Evolutionary conservation across 2,888 invertebrate species (phyloP).

Genomic region (Biston betularia): DNA sequence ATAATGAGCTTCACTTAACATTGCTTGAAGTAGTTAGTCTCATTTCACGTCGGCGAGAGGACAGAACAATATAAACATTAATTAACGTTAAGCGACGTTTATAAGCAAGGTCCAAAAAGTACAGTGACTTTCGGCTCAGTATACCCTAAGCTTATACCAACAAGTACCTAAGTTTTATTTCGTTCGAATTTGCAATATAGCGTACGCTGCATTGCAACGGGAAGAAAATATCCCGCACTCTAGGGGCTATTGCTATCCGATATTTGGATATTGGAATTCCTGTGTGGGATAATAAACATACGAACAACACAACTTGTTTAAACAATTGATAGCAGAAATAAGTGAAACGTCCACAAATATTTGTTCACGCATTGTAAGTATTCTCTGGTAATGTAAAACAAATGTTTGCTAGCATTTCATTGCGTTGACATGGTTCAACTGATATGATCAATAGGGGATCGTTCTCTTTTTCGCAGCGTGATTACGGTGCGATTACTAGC

Average conservation of each 20-base stretch:
- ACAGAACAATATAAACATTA: no score
- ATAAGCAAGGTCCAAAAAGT: no score
- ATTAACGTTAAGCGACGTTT: no score
- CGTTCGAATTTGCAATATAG: conserved; percentile 77
- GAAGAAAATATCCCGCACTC: conserved; percentile 71
- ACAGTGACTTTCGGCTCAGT: no score
- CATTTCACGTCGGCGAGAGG: no score
- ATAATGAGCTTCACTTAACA: no score
- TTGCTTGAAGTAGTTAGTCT: no score
- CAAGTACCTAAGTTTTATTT: conserved; percentile 54
- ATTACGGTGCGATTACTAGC: background rate
- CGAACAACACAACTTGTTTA: conserved; percentile 38
- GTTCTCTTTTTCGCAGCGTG: background rate
- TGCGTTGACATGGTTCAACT: conserved; percentile 5
- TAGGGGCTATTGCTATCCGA: conserved; percentile 69
- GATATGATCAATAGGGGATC: conserved; percentile 2
- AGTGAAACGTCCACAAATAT: conserved; percentile 38
- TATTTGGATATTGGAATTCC: conserved; percentile 77
- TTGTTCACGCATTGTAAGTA: conserved; percentile 26
- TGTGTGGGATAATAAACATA: conserved; percentile 62
- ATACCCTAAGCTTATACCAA: no score
- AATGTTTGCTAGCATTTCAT: conserved; percentile 11
- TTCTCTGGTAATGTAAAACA: conserved; percentile 20
- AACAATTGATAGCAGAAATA: conserved; percentile 37
- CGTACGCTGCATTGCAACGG: conserved; percentile 68